These are phyloP conservation scores for Drosophila ercepeae DNA, from an alignment of 1,140 invertebrate species.

Conservation along the genomic window DNA sequence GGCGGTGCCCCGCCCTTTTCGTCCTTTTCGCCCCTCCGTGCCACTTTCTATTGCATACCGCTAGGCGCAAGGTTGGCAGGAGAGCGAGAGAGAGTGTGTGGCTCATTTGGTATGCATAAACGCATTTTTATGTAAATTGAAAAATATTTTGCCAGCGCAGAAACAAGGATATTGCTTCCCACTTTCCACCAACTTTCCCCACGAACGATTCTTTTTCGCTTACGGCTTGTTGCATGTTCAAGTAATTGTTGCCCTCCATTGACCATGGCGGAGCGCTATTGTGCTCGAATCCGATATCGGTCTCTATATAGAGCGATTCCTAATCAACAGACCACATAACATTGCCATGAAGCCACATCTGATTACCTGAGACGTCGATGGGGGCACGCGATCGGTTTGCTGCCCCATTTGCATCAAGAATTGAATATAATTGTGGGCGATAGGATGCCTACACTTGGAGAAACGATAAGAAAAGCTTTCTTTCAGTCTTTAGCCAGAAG, in stretches of 20 bases:
- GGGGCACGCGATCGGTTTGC: slow-evolving; percentile 17
- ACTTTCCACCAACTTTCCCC: too few species aligned
- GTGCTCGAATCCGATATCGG: background rate
- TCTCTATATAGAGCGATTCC: slow-evolving; percentile 4
- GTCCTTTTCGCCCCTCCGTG: slow-evolving; percentile 1
- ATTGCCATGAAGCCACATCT: slow-evolving; percentile 12
- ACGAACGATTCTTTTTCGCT: slow-evolving; percentile 12
- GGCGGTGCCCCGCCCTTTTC: slow-evolving; percentile 14
- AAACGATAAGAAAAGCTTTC: background rate
- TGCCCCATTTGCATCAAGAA: slow-evolving; percentile 16
- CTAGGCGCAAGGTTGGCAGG: slow-evolving; percentile 53
- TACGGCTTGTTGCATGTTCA: slow-evolving; percentile 28
- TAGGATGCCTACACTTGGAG: slow-evolving; percentile 11
- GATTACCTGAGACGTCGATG: slow-evolving; percentile 21
- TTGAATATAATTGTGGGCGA: slow-evolving; percentile 14
- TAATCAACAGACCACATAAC: slow-evolving; percentile 13
- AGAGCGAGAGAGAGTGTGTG: slow-evolving; percentile 4
- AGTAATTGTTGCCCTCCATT: slow-evolving; percentile 33
- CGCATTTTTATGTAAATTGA: slow-evolving; percentile 80
- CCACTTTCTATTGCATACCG: slow-evolving; percentile 51
- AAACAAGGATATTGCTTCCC: slow-evolving; percentile 23
- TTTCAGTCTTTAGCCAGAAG: too few species aligned
- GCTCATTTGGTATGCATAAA: slow-evolving; percentile 77
- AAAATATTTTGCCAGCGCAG: slow-evolving; percentile 61
- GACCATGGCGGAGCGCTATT: slow-evolving; percentile 8